These are phyloP conservation scores for Eumacrocentrus americanus DNA, from an alignment of 2,888 invertebrate species.

Conservation along the genomic window DNA sequence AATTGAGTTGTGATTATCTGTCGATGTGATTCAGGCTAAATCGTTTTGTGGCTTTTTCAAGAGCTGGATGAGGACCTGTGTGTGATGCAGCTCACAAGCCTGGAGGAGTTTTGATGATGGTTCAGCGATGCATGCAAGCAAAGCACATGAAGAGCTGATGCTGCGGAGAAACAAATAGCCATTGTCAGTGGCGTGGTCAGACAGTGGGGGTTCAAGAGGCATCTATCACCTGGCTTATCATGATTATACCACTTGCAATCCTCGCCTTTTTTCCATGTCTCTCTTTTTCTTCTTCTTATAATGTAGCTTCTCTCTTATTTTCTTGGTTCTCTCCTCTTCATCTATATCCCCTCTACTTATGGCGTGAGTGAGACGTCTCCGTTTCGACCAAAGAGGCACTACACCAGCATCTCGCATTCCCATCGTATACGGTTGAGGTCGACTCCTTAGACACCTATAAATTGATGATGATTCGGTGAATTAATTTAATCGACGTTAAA, in stretches of 20 bases:
- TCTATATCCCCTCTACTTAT: conserved; percentile 19
- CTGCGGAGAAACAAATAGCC: conserved; percentile 61
- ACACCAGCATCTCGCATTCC: conserved; percentile 4
- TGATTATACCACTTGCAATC: conserved; percentile 59
- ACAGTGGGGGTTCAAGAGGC: conserved; percentile 56
- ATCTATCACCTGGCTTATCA: conserved; percentile 62
- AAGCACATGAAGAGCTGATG: conserved; percentile 30
- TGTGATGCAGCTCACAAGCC: no score
- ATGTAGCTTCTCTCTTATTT: conserved; percentile 4
- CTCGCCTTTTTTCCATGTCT: conserved; percentile 41
- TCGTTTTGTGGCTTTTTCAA: no score
- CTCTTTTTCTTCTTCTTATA: conserved; percentile 15
- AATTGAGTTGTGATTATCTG: conserved; percentile 62
- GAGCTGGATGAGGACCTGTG: no score
- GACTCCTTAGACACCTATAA: conserved; percentile 12
- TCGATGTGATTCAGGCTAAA: no score
- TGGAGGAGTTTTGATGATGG: conserved; percentile 27
- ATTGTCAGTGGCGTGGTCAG: conserved; percentile 55
- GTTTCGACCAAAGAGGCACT: not conserved
- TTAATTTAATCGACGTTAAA: conserved; percentile 23
- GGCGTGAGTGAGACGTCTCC: conserved; percentile 19
- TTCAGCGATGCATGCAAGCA: conserved; percentile 27
- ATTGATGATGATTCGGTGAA: conserved; percentile 16
- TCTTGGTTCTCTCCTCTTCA: conserved; percentile 14
- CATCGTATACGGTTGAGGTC: not conserved